Conservation (phyloP, 2,888 invertebrate species). For the Sisyra terminalis region DNA sequence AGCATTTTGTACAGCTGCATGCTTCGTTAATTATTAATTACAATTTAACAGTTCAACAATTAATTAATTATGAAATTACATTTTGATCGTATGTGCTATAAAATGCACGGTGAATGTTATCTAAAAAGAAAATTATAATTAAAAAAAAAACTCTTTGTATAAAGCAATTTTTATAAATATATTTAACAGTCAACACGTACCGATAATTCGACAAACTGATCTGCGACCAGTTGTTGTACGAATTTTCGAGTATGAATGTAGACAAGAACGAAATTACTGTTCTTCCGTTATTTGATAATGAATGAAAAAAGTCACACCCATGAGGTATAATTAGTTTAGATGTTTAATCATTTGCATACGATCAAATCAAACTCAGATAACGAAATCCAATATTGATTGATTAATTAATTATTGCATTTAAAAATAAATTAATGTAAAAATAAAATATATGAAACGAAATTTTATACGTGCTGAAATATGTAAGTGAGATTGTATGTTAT, state of each 20-base stretch:
- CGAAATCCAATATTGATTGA: conserved; percentile 7
- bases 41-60: conserved; percentile 7
- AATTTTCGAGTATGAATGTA: not conserved
- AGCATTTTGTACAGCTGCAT: conserved; percentile 29
- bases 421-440: conserved; percentile 5
- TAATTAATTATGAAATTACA: conserved; percentile 6
- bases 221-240: conserved; percentile 1
- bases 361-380: conserved; percentile 4
- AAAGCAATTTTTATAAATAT: conserved; percentile 1
- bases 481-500: conserved; percentile 3
- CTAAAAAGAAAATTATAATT: conserved; percentile 3
- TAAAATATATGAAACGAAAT: conserved; percentile 8
- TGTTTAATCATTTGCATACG: conserved; percentile 7
- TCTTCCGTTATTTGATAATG: conserved; percentile 3
- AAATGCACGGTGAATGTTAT: not conserved
- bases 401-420: conserved; percentile 8
- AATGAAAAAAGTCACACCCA: conserved; percentile 2
- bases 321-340: conserved; percentile 7
- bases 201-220: not conserved
- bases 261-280: conserved; percentile 3
- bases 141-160: conserved; percentile 3
- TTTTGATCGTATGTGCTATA: conserved; percentile 7
- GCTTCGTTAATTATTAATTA: conserved; percentile 20
- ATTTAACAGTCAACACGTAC: conserved; percentile 1
- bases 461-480: conserved; percentile 8